Percentiles rank a stretch among this genome's conserved stretches.
These are phyloP conservation scores for Hedya salicella DNA, from an alignment of 2,888 invertebrate genomes.

Conservation along the genomic window DNA sequence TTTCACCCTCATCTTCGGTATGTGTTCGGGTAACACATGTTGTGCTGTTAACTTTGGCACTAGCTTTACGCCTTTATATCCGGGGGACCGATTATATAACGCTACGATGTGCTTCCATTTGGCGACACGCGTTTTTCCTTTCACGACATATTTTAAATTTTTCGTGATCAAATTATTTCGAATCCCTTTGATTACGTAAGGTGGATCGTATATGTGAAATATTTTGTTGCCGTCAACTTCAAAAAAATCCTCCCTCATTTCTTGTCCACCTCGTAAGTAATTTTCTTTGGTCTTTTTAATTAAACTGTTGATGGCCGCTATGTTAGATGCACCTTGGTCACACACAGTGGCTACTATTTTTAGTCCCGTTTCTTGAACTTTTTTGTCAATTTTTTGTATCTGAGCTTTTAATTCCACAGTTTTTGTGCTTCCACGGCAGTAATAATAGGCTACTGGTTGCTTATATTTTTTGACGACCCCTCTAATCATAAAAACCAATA, in stretches of 20 bases:
- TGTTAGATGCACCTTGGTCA: conserved; percentile 47
- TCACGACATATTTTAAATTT: conserved; percentile 36
- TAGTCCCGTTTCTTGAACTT: neutral
- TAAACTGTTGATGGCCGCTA: conserved; percentile 41
- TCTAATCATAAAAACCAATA: neutral
- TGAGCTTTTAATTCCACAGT: neutral
- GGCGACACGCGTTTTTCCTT: conserved; percentile 35
- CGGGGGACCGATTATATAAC: conserved; percentile 27
- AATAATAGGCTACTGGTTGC: neutral
- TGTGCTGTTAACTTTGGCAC: conserved; percentile 41
- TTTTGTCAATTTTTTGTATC: neutral
- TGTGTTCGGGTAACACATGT: conserved; percentile 41
- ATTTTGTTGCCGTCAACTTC: conserved; percentile 24
- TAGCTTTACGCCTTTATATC: conserved; percentile 25
- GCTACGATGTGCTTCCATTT: conserved; percentile 43
- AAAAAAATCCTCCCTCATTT: conserved; percentile 25
- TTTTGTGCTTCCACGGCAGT: neutral
- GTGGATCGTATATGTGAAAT: conserved; percentile 36
- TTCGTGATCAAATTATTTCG: conserved; percentile 44
- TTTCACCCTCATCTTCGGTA: conserved; percentile 47
- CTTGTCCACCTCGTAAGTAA: conserved; percentile 24
- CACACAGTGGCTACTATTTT: neutral
- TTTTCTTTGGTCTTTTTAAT: conserved; percentile 28
- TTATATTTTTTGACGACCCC: neutral
- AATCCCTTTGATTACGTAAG: conserved; percentile 41